Conservation (phyloP, 2,888 invertebrate species). For the Chalcosyrphus nemorum region DNA sequence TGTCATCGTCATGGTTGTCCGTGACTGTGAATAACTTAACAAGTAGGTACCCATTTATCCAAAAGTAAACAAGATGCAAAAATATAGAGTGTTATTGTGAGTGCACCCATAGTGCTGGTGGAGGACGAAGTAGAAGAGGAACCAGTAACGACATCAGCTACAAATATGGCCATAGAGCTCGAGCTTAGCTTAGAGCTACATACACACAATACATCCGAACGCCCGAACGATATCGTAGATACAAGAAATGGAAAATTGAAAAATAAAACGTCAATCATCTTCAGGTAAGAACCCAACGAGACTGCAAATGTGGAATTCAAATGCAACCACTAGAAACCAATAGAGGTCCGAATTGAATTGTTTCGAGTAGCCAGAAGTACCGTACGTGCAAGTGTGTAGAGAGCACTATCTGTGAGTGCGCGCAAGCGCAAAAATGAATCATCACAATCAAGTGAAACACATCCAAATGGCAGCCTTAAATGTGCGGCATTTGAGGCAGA, state of each 20-base stretch:
- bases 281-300: conserved; percentile 38
- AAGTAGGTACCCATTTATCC: conserved; percentile 67
- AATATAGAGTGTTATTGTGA: conserved; percentile 71
- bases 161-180: conserved; percentile 40
- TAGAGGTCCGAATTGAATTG: conserved; percentile 66
- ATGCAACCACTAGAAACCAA: conserved; percentile 65
- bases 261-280: conserved; percentile 64
- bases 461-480: conserved; percentile 48
- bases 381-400: conserved; percentile 2
- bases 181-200: conserved; percentile 35
- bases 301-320: conserved; percentile 69
- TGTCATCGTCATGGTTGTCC: conserved; percentile 62
- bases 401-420: not conserved
- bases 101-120: conserved; percentile 44
- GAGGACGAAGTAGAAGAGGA: conserved; percentile 20
- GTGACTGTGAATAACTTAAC: conserved; percentile 72
- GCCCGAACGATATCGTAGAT: conserved; percentile 35
- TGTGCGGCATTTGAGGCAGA: conserved; percentile 44
- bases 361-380: conserved; percentile 58
- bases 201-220: too few relatives aligned
- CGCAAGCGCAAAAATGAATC: conserved; percentile 63
- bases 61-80: conserved; percentile 70
- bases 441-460: conserved; percentile 51
- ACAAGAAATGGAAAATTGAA: conserved; percentile 20
- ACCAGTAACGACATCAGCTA: conserved; percentile 43